phyloP scores from a whole-genome alignment of 2,113 vertebrate species.

The Sorex araneus region DNA sequence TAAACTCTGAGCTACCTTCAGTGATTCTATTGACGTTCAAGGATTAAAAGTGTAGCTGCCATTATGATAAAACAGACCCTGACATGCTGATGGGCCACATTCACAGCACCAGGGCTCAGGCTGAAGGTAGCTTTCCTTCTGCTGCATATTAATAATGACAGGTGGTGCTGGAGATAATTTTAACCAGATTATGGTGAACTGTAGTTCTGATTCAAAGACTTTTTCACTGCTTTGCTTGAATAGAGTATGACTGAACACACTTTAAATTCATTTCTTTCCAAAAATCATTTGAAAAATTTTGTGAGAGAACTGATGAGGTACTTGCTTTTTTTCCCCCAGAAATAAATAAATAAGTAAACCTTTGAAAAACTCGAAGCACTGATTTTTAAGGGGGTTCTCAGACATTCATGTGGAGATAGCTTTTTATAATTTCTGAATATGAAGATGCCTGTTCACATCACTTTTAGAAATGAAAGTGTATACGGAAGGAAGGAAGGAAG shows the following conservation, averaged over 20 bases:
- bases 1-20: constrained; percentile 75
- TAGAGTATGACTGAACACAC: constrained; percentile 84
- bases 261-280: constrained; percentile 87
- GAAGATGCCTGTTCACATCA: constrained; percentile 80
- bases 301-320: constrained; percentile 82
- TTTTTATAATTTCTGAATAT: constrained; percentile 76
- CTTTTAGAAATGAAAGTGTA: constrained; percentile 55
- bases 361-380: constrained; percentile 86
- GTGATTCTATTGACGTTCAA: constrained; percentile 68
- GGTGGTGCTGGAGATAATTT: constrained; percentile 88
- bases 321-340: constrained; percentile 82
- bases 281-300: constrained; percentile 86
- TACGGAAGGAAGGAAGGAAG: background rate
- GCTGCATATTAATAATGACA: constrained; percentile 88
- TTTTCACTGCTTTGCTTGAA: constrained; percentile 79
- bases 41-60: constrained; percentile 77
- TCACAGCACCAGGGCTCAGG: constrained; percentile 50
- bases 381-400: constrained; percentile 76
- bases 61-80: constrained; percentile 71
- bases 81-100: constrained; percentile 70
- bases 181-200: constrained; percentile 88
- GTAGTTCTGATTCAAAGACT: constrained; percentile 86
- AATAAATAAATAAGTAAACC: constrained; percentile 75
- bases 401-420: constrained; percentile 81
- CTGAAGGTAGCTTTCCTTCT: constrained; percentile 79